Evolutionary conservation across 2,888 invertebrate genomes (phyloP).

Genomic region (Cheilosia urbana): DNA sequence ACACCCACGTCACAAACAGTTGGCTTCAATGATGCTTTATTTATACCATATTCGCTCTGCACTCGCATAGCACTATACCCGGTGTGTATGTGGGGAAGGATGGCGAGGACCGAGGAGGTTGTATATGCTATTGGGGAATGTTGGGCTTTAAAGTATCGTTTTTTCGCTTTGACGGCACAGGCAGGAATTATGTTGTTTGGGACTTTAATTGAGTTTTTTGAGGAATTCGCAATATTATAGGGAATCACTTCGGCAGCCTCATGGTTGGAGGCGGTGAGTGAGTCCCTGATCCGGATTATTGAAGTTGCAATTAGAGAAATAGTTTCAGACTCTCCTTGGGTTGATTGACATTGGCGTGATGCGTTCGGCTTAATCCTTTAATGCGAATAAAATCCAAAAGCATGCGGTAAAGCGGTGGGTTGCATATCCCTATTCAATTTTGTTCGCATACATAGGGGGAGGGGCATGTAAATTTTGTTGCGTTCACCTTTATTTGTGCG

Average conservation of each 20-base stretch:
- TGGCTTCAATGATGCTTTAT: conserved; percentile 59
- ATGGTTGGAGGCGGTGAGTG: background rate
- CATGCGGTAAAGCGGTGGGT: too few species aligned
- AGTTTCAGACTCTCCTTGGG: conserved; percentile 7
- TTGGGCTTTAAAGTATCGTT: conserved; percentile 47
- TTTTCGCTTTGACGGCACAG: conserved; percentile 31
- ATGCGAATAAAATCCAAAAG: background rate
- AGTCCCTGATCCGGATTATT: conserved; percentile 11
- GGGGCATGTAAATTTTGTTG: too few species aligned
- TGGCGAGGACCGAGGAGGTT: conserved; percentile 2
- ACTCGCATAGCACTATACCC: background rate
- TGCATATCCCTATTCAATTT: too few species aligned
- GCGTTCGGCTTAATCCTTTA: background rate
- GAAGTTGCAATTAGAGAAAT: conserved; percentile 33
- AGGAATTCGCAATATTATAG: conserved; percentile 38
- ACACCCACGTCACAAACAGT: conserved; percentile 61
- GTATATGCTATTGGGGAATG: conserved; percentile 14
- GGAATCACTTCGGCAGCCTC: conserved; percentile 18
- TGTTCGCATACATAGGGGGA: too few species aligned
- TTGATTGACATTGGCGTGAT: conserved; percentile 9
- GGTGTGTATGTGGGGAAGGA: background rate
- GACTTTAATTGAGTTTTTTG: conserved; percentile 59
- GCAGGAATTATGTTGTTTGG: conserved; percentile 47
- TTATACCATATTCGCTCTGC: conserved; percentile 11
- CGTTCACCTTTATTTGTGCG: too few species aligned